phyloP scores from a whole-genome alignment of 2,113 vertebrate species.

The Bolborhynchus lineola region DNA sequence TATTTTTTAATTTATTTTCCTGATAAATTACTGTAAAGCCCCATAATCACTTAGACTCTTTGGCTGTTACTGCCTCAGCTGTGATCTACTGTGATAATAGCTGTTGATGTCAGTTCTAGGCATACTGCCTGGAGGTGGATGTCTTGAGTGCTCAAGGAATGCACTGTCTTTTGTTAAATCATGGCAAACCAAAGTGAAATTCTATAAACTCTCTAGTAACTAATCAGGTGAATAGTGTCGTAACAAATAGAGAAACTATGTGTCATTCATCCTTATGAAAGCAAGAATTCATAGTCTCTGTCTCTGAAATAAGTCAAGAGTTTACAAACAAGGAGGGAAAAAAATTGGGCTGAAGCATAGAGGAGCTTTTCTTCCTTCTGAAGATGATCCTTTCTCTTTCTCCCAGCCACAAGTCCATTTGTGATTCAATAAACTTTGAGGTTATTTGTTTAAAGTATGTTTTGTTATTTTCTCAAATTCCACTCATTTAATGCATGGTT shows the following conservation, averaged over 20 bases:
- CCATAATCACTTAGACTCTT: background rate
- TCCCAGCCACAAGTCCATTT: background rate
- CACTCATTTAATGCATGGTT: background rate
- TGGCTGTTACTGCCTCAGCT: background rate
- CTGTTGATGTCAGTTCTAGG: constrained; percentile 3
- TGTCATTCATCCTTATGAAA: background rate
- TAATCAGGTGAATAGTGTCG: background rate
- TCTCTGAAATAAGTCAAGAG: background rate
- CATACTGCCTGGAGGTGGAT: background rate
- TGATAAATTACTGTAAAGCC: background rate
- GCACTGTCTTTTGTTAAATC: background rate
- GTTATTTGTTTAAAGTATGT: background rate
- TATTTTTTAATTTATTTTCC: background rate
- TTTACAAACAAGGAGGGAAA: background rate
- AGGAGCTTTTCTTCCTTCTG: background rate
- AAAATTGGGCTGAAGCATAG: background rate
- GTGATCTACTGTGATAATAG: background rate
- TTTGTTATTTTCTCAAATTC: background rate
- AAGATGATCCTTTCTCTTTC: background rate
- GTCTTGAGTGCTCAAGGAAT: background rate
- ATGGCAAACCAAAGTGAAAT: background rate
- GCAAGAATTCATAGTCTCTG: background rate
- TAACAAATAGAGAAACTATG: background rate
- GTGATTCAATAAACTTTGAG: background rate
- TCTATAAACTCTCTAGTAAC: background rate